Evolutionary conservation across 1,140 invertebrate species (phyloP).

Genomic region (Notospermus geniculatus): DNA sequence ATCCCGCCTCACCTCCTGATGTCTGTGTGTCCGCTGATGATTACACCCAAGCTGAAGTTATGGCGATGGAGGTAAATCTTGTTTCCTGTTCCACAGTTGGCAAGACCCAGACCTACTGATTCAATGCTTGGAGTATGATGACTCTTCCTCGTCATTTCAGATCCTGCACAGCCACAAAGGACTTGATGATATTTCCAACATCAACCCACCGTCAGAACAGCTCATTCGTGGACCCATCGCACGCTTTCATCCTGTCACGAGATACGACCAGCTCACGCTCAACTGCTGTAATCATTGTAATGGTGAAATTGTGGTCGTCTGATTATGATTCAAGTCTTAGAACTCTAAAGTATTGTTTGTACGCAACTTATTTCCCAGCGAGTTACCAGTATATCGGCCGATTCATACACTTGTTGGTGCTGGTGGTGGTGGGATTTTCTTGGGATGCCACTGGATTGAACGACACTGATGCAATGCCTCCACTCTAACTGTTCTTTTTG

Average conservation of each 20-base stretch:
- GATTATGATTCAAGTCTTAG: no score
- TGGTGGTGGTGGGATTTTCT: background rate
- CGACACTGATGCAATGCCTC: no score
- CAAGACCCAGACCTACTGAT: no score
- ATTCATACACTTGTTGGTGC: background rate
- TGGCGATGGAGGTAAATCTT: background rate
- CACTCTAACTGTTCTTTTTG: no score
- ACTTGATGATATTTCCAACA: constrained; percentile 9
- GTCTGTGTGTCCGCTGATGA: constrained; percentile 12
- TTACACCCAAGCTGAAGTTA: constrained; percentile 14
- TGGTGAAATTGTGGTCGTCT: constrained; percentile 49
- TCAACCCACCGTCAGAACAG: background rate
- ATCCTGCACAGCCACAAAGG: constrained; percentile 19
- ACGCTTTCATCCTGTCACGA: constrained; percentile 40
- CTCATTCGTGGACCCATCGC: background rate
- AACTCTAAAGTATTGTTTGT: constrained; percentile 7
- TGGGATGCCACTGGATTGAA: no score
- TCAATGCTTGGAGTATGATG: background rate
- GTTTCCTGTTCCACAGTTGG: background rate
- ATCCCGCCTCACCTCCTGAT: constrained; percentile 26
- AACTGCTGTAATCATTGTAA: constrained; percentile 53
- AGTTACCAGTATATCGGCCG: no score
- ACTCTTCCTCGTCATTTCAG: constrained; percentile 17
- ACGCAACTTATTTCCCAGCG: no score
- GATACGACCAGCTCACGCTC: constrained; percentile 48